Evolutionary conservation across 2,113 vertebrate species (phyloP).

Genomic region (Noturus placidus): DNA sequence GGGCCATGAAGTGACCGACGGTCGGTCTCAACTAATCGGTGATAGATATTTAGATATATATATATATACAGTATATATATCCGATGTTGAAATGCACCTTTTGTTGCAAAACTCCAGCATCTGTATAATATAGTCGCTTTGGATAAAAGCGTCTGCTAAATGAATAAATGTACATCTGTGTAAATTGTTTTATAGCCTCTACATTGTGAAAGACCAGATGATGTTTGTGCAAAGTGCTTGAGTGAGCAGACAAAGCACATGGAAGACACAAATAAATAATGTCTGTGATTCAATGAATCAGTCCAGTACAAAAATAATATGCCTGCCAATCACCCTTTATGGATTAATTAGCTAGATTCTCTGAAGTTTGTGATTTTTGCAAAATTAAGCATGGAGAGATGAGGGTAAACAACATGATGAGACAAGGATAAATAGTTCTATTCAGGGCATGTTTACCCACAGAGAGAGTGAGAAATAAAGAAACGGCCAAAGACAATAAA

Average conservation of each 20-base stretch:
- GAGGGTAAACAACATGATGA: slow-evolving; percentile 27
- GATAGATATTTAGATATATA: too few relatives aligned
- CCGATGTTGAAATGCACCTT: background rate
- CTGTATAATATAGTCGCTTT: too few relatives aligned
- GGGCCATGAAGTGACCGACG: too few relatives aligned
- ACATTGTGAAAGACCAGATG: background rate
- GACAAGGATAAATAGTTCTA: slow-evolving; percentile 29
- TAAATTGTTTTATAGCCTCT: background rate
- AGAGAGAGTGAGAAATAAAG: slow-evolving; percentile 37
- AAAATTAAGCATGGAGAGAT: background rate
- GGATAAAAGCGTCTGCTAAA: too few relatives aligned
- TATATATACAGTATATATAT: too few relatives aligned
- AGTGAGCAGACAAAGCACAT: background rate
- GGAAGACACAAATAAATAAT: slow-evolving; percentile 8
- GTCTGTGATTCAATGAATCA: background rate
- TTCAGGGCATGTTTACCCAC: slow-evolving; percentile 35
- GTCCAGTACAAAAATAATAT: slow-evolving; percentile 10
- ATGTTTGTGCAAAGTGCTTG: background rate
- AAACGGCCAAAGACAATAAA: slow-evolving; percentile 37
- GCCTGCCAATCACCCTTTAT: background rate
- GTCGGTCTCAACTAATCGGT: too few relatives aligned
- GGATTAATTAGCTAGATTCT: slow-evolving; percentile 17
- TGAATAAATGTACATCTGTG: background rate
- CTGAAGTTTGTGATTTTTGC: slow-evolving; percentile 14
- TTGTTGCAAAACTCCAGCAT: background rate